phyloP scores from a whole-genome alignment of 1,140 invertebrate species.

The Melitaea cinxia region DNA sequence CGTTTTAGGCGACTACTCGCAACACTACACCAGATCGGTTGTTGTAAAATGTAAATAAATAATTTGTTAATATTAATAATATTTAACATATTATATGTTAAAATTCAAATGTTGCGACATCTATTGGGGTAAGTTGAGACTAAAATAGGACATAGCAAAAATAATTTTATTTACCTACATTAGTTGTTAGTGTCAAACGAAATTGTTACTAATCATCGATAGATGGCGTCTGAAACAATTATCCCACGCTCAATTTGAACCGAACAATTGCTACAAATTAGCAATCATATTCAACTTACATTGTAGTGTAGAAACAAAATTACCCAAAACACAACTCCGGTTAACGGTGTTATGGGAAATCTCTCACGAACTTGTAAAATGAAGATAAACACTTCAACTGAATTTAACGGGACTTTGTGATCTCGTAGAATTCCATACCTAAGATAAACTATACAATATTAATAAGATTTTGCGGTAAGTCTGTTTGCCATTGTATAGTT shows the following conservation, averaged over 20 bases:
- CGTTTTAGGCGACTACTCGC: no score
- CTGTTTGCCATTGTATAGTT: no score
- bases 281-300: conserved; percentile 46
- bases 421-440: no score
- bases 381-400: conserved; percentile 30
- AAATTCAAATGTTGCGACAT: background rate
- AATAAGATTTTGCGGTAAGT: no score
- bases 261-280: conserved; percentile 7
- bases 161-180: background rate
- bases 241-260: conserved; percentile 22
- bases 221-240: conserved; percentile 42
- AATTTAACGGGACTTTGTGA: conserved; percentile 42
- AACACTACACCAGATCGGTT: no score
- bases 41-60: background rate
- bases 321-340: conserved; percentile 25
- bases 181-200: background rate
- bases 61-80: background rate
- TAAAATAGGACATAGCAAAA: background rate
- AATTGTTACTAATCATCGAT: conserved; percentile 26
- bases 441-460: no score
- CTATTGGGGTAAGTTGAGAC: background rate
- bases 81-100: background rate
- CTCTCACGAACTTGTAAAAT: conserved; percentile 48
- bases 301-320: conserved; percentile 37
- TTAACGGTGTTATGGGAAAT: conserved; percentile 50